Evolutionary conservation across 2,797 vertebrate species (phyloP).

Genomic region (Spinus olivaceus): DNA sequence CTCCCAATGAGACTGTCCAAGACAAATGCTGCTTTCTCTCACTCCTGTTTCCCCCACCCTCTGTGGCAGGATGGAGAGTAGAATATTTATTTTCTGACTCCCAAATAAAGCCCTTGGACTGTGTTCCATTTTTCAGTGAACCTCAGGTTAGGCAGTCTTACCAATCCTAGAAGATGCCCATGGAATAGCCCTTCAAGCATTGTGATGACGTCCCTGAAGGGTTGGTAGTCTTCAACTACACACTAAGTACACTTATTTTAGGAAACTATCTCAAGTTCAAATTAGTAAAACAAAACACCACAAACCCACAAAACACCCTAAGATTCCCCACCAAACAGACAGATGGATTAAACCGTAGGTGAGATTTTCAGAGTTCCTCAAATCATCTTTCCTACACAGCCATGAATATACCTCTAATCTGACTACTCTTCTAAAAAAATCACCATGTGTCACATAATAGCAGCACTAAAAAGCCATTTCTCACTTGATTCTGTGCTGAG

Average conservation of each 20-base stretch:
- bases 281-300: not conserved
- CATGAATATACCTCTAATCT: not conserved
- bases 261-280: not conserved
- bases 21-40: not conserved
- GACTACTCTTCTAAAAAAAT: not conserved
- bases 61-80: not conserved
- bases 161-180: not conserved
- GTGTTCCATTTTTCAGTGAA: not conserved
- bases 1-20: not conserved
- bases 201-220: not conserved
- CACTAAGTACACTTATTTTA: not conserved
- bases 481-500: not conserved
- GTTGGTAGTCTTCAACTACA: not conserved
- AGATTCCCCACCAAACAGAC: not conserved
- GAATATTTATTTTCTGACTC: not conserved
- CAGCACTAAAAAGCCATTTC: not conserved
- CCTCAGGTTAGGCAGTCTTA: not conserved
- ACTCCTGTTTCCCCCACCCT: not conserved
- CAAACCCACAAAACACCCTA: not conserved
- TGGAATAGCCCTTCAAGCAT: not conserved
- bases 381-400: not conserved
- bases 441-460: rapidly evolving
- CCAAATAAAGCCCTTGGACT: not conserved
- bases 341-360: not conserved
- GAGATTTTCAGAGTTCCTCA: not conserved